Evolutionary conservation across 2,113 vertebrate genomes (phyloP).

Genomic region (Lanius ludovicianus): DNA sequence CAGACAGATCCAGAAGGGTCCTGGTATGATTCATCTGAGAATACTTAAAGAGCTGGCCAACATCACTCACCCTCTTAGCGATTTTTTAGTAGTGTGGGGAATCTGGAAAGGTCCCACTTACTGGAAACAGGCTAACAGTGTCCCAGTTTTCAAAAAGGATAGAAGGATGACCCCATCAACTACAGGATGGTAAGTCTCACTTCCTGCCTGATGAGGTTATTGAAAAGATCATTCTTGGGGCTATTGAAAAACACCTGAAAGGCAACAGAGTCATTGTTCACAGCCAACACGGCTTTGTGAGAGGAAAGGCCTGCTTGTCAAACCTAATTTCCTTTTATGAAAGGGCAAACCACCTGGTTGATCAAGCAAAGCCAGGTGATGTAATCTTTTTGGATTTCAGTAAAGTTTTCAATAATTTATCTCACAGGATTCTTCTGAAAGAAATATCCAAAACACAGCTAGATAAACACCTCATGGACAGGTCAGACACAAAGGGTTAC

Average conservation of each 20-base stretch:
- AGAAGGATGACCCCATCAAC: background rate
- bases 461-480: background rate
- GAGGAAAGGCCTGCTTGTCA: background rate
- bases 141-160: background rate
- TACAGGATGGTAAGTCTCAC: background rate
- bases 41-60: background rate
- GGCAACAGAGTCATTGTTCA: background rate
- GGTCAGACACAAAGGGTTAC: background rate
- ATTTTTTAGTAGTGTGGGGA: background rate
- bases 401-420: background rate
- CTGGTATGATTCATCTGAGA: background rate
- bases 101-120: background rate
- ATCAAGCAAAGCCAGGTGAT: background rate
- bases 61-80: background rate
- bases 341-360: background rate
- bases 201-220: background rate
- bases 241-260: background rate
- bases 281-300: accelerated
- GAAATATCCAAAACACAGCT: background rate
- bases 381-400: background rate
- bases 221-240: background rate
- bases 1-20: background rate
- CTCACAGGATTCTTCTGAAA: background rate
- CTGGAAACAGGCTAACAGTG: background rate
- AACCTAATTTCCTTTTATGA: background rate